Percentiles rank a stretch among this genome's conserved stretches.
These are phyloP conservation scores for Lapara coniferarum DNA, from an alignment of 2,888 invertebrate genomes.

Conservation along the genomic window DNA sequence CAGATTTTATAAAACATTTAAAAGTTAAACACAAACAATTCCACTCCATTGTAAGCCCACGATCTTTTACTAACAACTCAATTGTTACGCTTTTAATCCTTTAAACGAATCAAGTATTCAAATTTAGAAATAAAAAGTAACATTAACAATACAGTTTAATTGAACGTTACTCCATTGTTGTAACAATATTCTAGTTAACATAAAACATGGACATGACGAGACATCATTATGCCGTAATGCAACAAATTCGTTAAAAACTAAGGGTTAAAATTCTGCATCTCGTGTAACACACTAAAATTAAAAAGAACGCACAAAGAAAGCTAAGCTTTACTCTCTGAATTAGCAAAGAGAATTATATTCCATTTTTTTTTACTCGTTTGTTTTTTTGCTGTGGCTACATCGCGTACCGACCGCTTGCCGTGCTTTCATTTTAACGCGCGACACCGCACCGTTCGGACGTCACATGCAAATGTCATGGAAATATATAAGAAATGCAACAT, in stretches of 20 bases:
- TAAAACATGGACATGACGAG: background rate
- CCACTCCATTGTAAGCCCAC: background rate
- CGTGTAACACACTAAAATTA: slow-evolving; percentile 40
- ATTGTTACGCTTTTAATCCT: background rate
- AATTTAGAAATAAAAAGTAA: slow-evolving; percentile 3
- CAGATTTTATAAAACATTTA: background rate
- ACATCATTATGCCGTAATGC: background rate
- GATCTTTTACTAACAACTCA: slow-evolving; percentile 11
- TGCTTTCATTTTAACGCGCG: slow-evolving; percentile 49
- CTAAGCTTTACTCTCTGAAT: slow-evolving; percentile 38
- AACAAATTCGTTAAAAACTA: background rate
- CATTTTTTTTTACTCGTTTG: slow-evolving; percentile 31
- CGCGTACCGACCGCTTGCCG: slow-evolving; percentile 30
- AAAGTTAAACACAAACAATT: background rate
- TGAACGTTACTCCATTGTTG: background rate
- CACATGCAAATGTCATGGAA: slow-evolving; percentile 61
- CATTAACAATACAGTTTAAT: slow-evolving; percentile 17
- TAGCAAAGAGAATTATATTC: slow-evolving; percentile 42
- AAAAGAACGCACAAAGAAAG: slow-evolving; percentile 41
- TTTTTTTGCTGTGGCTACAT: slow-evolving; percentile 29
- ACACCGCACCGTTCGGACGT: slow-evolving; percentile 51
- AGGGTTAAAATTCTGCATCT: background rate
- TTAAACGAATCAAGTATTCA: background rate
- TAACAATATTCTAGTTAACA: background rate
- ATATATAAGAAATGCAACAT: slow-evolving; percentile 62